Percentiles rank a stretch among this genome's conserved stretches.
These are phyloP conservation scores for Melanerpes formicivorus DNA, from an alignment of 2,113 vertebrate species.

Conservation along the genomic window DNA sequence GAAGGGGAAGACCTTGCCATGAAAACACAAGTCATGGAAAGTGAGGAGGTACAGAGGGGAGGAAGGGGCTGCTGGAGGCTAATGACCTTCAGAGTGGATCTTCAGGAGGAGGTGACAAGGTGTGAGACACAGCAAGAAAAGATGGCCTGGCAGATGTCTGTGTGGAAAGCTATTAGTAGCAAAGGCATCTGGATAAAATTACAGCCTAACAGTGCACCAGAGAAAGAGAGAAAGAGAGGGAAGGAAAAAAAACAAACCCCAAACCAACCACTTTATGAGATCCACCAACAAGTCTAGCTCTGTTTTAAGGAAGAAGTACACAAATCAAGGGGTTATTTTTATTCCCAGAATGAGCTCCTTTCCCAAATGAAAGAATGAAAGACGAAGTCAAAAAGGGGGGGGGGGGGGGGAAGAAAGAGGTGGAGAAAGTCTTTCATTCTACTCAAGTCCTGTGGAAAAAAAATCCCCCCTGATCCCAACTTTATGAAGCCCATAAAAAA, in stretches of 20 bases:
- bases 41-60: accelerated
- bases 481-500: conserved; percentile 67
- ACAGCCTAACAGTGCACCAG: not conserved
- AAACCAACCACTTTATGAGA: conserved; percentile 11
- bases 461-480: conserved; percentile 63
- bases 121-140: not conserved
- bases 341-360: conserved; percentile 25
- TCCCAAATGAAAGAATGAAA: conserved; percentile 8
- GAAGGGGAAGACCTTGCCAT: not conserved
- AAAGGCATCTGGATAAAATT: conserved; percentile 68
- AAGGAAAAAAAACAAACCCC: not conserved
- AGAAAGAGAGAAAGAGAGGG: not conserved
- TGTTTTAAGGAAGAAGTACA: conserved; percentile 16
- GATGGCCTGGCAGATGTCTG: not conserved
- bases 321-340: conserved; percentile 56
- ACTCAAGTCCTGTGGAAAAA: conserved; percentile 54
- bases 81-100: not conserved
- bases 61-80: not conserved
- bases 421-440: conserved; percentile 42
- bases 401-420: not conserved
- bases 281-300: conserved; percentile 18
- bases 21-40: not conserved
- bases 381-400: not conserved
- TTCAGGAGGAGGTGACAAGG: not conserved
- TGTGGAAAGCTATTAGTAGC: not conserved